phyloP scores from a whole-genome alignment of 2,888 invertebrate genomes.

The Agonopterix heracliana region DNA sequence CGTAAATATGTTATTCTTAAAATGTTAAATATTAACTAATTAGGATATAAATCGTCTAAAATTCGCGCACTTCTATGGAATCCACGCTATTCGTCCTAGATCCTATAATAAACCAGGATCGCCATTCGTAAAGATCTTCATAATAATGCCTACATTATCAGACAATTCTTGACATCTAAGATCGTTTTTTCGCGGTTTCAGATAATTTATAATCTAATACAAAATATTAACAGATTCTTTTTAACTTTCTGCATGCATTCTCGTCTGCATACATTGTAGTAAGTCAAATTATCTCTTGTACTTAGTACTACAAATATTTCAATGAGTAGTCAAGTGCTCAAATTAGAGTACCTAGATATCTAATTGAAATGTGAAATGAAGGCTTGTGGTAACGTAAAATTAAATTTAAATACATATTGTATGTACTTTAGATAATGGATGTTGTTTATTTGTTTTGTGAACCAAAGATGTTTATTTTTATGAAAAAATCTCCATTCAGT shows the following conservation, averaged over 20 bases:
- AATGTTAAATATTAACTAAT: too few relatives aligned
- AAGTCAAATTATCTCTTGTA: constrained; percentile 37
- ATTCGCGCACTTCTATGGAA: too few relatives aligned
- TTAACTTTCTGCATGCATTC: constrained; percentile 40
- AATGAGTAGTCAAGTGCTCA: constrained; percentile 45
- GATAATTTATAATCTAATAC: constrained; percentile 6
- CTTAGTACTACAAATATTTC: constrained; percentile 21
- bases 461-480: constrained; percentile 74
- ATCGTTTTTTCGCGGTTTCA: not conserved
- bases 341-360: constrained; percentile 43
- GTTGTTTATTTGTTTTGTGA: constrained; percentile 64
- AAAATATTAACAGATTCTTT: constrained; percentile 17
- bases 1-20: too few relatives aligned
- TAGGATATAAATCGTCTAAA: too few relatives aligned
- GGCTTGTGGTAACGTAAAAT: constrained; percentile 55
- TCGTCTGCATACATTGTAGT: constrained; percentile 28
- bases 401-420: constrained; percentile 28
- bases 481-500: constrained; percentile 53
- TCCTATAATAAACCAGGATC: too few relatives aligned
- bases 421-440: constrained; percentile 49
- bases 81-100: too few relatives aligned
- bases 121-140: too few relatives aligned
- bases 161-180: too few relatives aligned
- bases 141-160: too few relatives aligned
- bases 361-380: constrained; percentile 48